A percentile compares a stretch with the other conserved stretches of the same genome.
Conservation (phyloP, 1,140 invertebrate species). For the Phymastichus coffea region DNA sequence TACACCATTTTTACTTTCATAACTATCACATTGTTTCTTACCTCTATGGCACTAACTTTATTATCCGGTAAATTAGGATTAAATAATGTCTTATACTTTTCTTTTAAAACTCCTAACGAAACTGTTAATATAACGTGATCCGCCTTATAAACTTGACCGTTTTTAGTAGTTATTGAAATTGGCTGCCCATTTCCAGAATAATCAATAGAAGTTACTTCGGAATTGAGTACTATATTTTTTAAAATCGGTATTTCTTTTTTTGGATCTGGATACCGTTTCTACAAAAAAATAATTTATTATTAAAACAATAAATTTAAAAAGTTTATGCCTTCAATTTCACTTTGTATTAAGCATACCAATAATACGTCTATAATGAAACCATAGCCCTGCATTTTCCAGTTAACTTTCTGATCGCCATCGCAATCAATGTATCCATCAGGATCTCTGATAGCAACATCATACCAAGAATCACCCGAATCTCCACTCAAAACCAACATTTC, state of each 20-base stretch:
- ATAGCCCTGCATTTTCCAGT: slow-evolving; percentile 65
- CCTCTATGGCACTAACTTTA: slow-evolving; percentile 47
- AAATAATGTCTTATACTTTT: slow-evolving; percentile 44
- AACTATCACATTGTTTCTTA: no score
- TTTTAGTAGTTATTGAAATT: slow-evolving; percentile 40
- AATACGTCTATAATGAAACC: slow-evolving; percentile 59
- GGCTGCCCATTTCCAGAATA: slow-evolving; percentile 34
- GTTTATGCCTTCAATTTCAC: background rate
- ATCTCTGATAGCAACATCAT: slow-evolving; percentile 57
- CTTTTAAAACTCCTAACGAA: slow-evolving; percentile 55
- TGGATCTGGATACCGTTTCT: slow-evolving; percentile 45
- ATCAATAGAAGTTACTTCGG: slow-evolving; percentile 44
- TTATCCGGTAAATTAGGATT: slow-evolving; percentile 40
- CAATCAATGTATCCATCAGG: slow-evolving; percentile 53
- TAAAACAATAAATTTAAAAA: background rate
- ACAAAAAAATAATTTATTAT: slow-evolving; percentile 3
- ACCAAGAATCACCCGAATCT: slow-evolving; percentile 61
- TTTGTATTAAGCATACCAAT: slow-evolving; percentile 48
- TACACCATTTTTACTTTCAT: no score
- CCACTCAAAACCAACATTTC: slow-evolving; percentile 56
- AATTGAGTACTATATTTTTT: slow-evolving; percentile 41
- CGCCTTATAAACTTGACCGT: slow-evolving; percentile 41
- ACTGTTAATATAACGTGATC: slow-evolving; percentile 54
- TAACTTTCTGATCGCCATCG: slow-evolving; percentile 58
- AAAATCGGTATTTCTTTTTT: slow-evolving; percentile 39